Evolutionary conservation across 1,140 invertebrate species (phyloP), one percentile per base, ranked within the genome.

Genomic region (Apis laboriosa): DNA sequence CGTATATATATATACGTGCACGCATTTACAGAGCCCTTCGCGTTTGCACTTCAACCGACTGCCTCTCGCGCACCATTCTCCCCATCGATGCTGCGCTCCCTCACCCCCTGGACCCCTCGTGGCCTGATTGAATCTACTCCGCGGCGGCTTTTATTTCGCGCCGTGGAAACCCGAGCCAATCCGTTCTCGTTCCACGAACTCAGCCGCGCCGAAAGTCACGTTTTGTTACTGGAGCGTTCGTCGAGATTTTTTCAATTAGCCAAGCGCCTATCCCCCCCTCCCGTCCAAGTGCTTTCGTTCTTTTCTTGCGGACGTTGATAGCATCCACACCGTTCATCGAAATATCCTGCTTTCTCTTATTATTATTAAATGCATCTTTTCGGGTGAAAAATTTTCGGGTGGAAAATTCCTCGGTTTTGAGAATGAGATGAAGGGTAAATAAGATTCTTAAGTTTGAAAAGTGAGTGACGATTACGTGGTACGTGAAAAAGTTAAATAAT

Each of bases 101-200:
- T 74, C 77, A 70, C 12, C 75, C 74, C 80, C 75, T 61, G 75
- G n/a, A 63, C 77, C 82, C 77, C 75, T 74, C 74, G 66, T 74
- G 82, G 58, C 72, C 84, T 83, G 82, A 86, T 84, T 86, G 63
- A 84, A 86, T 84, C 84, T 86, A 86, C 81, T 84, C 84, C 71
- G 58, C 53, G 61, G 76, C 70, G 80, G 84, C 84, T 85, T 83
- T 85, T 85, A 85, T 85, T 85, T 85, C 80, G 80, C 80, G 68
- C 80, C 74, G 68, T 85, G 73, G 74, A 85, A 85, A 77, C 75
- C 75, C 73, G 74, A 85, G 80, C 74, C 75, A 85, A 85, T 85
- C 77, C 79, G 80, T 68, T 82, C 80, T 28, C 80, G 78, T 75
- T 75, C 71, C 60, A 80, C 60, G 80, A 70, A 77, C 80, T 51